Percentiles rank a stretch among this genome's conserved stretches.
Conservation (phyloP, 1,140 invertebrate genomes). For the Lycorma delicatula region DNA sequence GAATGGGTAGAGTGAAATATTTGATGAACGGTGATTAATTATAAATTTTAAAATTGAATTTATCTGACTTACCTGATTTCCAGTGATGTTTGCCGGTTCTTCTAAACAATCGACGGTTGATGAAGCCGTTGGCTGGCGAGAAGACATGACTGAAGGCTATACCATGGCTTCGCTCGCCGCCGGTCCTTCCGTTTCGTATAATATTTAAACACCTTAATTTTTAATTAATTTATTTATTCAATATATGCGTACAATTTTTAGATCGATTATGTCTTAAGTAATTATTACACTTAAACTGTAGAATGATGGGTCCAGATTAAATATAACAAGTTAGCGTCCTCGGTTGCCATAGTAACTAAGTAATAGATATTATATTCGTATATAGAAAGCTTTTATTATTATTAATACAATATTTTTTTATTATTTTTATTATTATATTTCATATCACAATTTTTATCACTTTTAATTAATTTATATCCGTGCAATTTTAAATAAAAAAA, state of each 20-base stretch:
- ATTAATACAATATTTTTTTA: too few species aligned
- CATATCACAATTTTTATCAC: neutral
- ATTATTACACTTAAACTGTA: too few species aligned
- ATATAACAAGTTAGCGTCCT: neutral
- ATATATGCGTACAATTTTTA: too few species aligned
- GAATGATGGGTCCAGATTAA: neutral
- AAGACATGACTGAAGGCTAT: slow-evolving; percentile 3
- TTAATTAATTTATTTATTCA: too few species aligned
- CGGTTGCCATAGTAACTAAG: slow-evolving; percentile 1
- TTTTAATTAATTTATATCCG: neutral
- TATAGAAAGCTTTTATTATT: too few species aligned
- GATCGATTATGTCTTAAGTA: too few species aligned
- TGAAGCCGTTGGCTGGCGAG: slow-evolving; percentile 3
- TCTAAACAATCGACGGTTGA: slow-evolving; percentile 1
- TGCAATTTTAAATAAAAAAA: neutral
- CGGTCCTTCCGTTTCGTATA: neutral
- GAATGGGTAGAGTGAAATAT: too few species aligned
- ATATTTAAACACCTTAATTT: too few species aligned
- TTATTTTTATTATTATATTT: too few species aligned
- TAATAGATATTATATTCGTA: too few species aligned
- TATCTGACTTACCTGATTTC: slow-evolving; percentile 1
- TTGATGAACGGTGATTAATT: too few species aligned
- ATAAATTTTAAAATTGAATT: too few species aligned
- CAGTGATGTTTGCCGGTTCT: neutral
- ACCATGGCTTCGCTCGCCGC: neutral